A percentile compares a stretch with the other conserved stretches of the same genome.
phyloP scores from a whole-genome alignment of 1,140 invertebrate species.

The Telenomus remus region DNA sequence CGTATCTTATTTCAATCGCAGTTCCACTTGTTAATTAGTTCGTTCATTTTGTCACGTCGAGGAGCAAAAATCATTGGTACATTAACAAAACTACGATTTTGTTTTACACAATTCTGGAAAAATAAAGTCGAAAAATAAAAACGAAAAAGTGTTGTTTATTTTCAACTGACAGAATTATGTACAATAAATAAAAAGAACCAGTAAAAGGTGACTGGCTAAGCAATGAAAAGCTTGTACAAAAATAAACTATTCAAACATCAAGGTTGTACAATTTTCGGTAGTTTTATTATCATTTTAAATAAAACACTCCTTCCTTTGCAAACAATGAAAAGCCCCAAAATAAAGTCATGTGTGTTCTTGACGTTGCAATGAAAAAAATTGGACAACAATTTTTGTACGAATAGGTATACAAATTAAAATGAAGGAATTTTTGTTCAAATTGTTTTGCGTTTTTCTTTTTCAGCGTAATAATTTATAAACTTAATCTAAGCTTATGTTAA shows the following conservation, averaged over 20 bases:
- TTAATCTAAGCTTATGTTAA: background rate
- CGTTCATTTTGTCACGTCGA: background rate
- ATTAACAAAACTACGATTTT: no score
- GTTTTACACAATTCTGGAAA: no score
- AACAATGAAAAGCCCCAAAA: no score
- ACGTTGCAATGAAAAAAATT: slow-evolving; percentile 14
- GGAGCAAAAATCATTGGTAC: no score
- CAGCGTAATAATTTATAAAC: no score
- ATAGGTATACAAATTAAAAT: background rate
- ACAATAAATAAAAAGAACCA: slow-evolving; percentile 3
- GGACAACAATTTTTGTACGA: background rate
- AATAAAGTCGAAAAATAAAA: no score
- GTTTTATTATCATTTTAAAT: slow-evolving; percentile 3
- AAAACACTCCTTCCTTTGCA: slow-evolving; percentile 14
- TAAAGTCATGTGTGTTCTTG: no score
- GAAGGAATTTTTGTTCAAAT: no score
- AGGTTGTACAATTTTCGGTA: slow-evolving; percentile 10
- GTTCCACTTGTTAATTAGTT: slow-evolving; percentile 6
- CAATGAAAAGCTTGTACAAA: slow-evolving; percentile 18
- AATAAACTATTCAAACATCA: slow-evolving; percentile 24
- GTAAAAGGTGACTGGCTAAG: background rate
- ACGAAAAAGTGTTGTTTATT: no score
- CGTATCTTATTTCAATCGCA: slow-evolving; percentile 20
- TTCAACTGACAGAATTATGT: background rate
- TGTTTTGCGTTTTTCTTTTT: no score